Conservation (phyloP, 2,113 vertebrate species). For the Xenus cinereus region DNA sequence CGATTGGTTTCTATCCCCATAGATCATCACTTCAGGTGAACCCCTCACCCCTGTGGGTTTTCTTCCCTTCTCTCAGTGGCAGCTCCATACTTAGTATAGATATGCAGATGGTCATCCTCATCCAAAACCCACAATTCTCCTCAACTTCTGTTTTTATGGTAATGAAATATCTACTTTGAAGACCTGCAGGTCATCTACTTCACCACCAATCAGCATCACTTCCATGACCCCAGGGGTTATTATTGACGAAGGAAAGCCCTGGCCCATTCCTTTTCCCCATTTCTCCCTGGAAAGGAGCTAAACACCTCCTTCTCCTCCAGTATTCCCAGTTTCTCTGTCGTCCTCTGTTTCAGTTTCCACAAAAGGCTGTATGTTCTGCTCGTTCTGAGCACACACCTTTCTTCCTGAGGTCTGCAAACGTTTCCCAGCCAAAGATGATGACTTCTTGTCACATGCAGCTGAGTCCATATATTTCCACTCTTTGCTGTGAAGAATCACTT, state of each 20-base stretch:
- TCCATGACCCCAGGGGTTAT: not conserved
- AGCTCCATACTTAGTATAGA: not conserved
- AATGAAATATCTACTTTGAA: not conserved
- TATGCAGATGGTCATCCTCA: not conserved
- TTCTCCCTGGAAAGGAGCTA: not conserved
- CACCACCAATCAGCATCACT: not conserved
- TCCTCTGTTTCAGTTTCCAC: not conserved
- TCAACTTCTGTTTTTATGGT: not conserved
- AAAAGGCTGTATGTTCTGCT: not conserved
- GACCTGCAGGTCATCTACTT: not conserved
- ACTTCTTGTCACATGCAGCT: not conserved
- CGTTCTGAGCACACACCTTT: not conserved
- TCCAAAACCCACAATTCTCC: fast-evolving
- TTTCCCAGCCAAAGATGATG: not conserved
- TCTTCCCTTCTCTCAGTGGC: not conserved
- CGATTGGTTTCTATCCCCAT: not conserved
- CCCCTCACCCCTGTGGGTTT: not conserved
- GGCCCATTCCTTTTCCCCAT: not conserved
- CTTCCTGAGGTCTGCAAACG: not conserved
- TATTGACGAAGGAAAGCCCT: not conserved
- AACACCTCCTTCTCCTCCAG: not conserved
- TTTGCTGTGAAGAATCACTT: not conserved
- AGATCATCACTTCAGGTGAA: not conserved
- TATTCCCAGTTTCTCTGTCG: not conserved
- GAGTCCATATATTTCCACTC: not conserved